Base-by-base conservation (phyloP, 92 coral and sea anemone species). In the Montipora capitata region DNA sequence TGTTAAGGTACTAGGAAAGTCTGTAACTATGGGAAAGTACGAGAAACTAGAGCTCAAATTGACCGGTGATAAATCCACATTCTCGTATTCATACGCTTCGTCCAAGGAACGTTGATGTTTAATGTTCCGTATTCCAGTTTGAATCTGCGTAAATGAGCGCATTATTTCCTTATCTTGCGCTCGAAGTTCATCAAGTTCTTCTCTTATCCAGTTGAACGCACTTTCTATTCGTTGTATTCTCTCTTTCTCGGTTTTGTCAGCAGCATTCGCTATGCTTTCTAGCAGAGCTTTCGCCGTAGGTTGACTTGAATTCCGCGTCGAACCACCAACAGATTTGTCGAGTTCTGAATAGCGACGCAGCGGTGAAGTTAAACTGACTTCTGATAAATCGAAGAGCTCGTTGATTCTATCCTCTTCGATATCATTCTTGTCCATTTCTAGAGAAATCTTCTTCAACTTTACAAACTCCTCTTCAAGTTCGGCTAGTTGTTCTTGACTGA, bases 161-260 rank as follows among this genome's bases (percentile, higher is more conserved):
- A 95, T 95, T 2, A 95, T 95, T 52, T 95, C 98, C 76, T 95
- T 95, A 65, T 95, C 98, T 80, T 95, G 98, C 27, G 96, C 96
- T 4, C 98, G 91, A 49, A 95, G 83, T 51, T 95, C 98, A 7
- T 92, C 91, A 4, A 95, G 88, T 77, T 95, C 96, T 70, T 95
- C 88, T 6, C 95, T 92, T 66, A 95, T 91, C 98, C 98, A 95
- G 20, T 90, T 91, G 65, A 95, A 93, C 15, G 98, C 98, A 64
- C 62, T 77, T 80, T 95, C 98, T 10, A 95, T 94, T 17, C 77
- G 68, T 48, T 93, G 93, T n/a, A 94, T 89, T 52, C 96, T 67
- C 72, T 95, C 95, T 64, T 83, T 85, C 9, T 94, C 95, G 4
- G 94, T 89, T 80, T 95, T 95, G 11, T 83, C 88, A 17, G 83